Evolutionary conservation across 2,113 vertebrate genomes (phyloP).

Genomic region (Lipotes vexillifer): DNA sequence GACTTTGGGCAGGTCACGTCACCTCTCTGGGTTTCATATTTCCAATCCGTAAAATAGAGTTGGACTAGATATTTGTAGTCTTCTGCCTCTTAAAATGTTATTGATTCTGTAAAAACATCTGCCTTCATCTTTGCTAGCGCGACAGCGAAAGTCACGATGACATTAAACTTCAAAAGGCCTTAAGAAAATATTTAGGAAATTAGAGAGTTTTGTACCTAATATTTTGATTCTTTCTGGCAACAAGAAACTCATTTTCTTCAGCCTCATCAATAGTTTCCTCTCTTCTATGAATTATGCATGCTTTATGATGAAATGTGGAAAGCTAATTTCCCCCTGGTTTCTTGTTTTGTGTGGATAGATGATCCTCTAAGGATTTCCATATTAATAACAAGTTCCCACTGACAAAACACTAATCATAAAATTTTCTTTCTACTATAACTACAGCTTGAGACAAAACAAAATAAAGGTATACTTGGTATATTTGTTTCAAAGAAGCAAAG

Average conservation of each 20-base stretch:
- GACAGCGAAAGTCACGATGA: neutral
- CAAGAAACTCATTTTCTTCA: slow-evolving; percentile 63
- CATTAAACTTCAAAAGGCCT: slow-evolving; percentile 34
- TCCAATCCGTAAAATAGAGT: neutral
- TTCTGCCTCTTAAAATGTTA: slow-evolving; percentile 37
- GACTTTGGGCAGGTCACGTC: neutral
- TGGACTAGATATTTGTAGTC: neutral
- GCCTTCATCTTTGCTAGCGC: slow-evolving; percentile 24
- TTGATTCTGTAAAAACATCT: slow-evolving; percentile 44
- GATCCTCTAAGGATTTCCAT: slow-evolving; percentile 60
- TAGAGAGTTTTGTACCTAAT: slow-evolving; percentile 39
- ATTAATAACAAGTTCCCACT: slow-evolving; percentile 63
- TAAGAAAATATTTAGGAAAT: slow-evolving; percentile 60
- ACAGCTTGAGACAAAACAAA: slow-evolving; percentile 47
- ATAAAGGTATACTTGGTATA: slow-evolving; percentile 41
- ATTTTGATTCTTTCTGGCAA: slow-evolving; percentile 58
- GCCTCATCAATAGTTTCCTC: slow-evolving; percentile 64
- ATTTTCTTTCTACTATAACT: slow-evolving; percentile 50
- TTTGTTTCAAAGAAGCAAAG: slow-evolving; percentile 46
- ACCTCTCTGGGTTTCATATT: neutral
- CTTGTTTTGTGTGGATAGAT: slow-evolving; percentile 70
- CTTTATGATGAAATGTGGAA: slow-evolving; percentile 67
- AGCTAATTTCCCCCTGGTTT: slow-evolving; percentile 67
- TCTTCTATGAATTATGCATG: slow-evolving; percentile 67
- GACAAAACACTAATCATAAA: slow-evolving; percentile 45